These are phyloP conservation scores for Hylyphantes graminicola DNA, from an alignment of 1,140 invertebrate genomes.

Conservation along the genomic window DNA sequence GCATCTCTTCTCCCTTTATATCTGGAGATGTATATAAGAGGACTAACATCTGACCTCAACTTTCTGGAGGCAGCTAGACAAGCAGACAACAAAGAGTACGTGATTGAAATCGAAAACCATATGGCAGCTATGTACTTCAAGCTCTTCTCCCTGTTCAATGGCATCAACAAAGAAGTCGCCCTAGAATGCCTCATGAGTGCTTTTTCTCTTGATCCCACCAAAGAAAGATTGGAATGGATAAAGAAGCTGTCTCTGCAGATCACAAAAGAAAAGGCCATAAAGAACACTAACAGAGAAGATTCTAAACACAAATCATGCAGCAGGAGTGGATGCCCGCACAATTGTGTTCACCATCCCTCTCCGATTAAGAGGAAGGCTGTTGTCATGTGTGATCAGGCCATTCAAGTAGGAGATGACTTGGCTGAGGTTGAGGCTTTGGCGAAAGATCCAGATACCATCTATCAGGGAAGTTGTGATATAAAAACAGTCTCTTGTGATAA, in stretches of 20 bases:
- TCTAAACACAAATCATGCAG: constrained; percentile 27
- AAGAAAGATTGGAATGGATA: constrained; percentile 49
- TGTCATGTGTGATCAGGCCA: constrained; percentile 50
- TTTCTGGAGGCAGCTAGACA: constrained; percentile 56
- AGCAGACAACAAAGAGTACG: constrained; percentile 43
- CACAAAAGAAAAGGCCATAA: constrained; percentile 42
- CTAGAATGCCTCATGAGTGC: constrained; percentile 58
- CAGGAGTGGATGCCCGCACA: background rate
- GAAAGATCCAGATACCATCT: background rate
- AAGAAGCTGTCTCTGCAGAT: constrained; percentile 42
- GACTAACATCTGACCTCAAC: constrained; percentile 56
- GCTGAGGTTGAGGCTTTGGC: background rate
- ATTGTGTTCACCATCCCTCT: background rate
- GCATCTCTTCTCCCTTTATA: constrained; percentile 47
- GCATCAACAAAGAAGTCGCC: constrained; percentile 50
- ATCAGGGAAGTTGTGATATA: constrained; percentile 21
- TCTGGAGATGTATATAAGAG: constrained; percentile 55
- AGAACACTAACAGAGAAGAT: background rate
- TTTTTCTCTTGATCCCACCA: constrained; percentile 53
- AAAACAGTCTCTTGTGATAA: too few relatives aligned
- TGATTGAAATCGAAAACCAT: constrained; percentile 59
- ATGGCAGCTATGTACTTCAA: constrained; percentile 60
- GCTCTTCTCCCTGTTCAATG: constrained; percentile 46
- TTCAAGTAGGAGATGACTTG: constrained; percentile 51
- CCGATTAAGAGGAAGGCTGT: constrained; percentile 29